Evolutionary conservation across 2,888 invertebrate genomes (phyloP), one percentile per base, ranked within the genome.

Genomic region (Lampropteryx suffumata): DNA sequence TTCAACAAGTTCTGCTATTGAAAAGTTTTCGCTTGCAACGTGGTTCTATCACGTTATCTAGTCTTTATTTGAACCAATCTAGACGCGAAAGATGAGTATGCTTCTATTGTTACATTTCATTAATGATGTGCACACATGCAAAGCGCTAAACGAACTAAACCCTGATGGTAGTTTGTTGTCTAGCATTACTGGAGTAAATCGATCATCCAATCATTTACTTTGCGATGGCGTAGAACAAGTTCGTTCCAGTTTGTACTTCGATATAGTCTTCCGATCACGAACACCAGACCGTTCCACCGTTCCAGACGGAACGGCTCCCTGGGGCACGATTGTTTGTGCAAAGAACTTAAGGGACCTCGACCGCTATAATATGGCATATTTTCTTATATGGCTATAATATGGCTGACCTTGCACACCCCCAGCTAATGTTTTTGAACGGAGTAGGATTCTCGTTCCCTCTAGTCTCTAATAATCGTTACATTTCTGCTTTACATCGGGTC

Each of bases 261-360:
- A 36, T 48, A 46, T 43, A 30, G 30, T 43, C 30, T 45, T 50
- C 33, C 46, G 53, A 59, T 57, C 59, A 55, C 53, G 61, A 46
- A 51, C 43, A 34, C 35, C 44, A 48, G n/a, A n/a, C n/a, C n/a
- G n/a, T n/a, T n/a, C n/a, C n/a, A n/a, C n/a, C n/a, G n/a, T n/a
- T 36, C 26, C 24, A 40, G 48, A 14, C 32, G 26, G 17, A 11
- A 35, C 27, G 12, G 32, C 40, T 48, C 48, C 44, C 53, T n/a
- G 8, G 44, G 40, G 48, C 11, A 11, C 9, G 6, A 53, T 48
- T 48, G 40, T 52, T 39, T 41, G 33, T 33, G 33, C 45, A 3
- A 46, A 42, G 17, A 32, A 39, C 42, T 33, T 24, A 34, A 39
- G 34, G 29, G 34, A 24, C 8, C 6, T 11, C n/a, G 24, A 28